Percentiles rank a stretch among this genome's conserved stretches.
Conservation (phyloP, 1,140 invertebrate genomes). For the Drosophila kikkawai region DNA sequence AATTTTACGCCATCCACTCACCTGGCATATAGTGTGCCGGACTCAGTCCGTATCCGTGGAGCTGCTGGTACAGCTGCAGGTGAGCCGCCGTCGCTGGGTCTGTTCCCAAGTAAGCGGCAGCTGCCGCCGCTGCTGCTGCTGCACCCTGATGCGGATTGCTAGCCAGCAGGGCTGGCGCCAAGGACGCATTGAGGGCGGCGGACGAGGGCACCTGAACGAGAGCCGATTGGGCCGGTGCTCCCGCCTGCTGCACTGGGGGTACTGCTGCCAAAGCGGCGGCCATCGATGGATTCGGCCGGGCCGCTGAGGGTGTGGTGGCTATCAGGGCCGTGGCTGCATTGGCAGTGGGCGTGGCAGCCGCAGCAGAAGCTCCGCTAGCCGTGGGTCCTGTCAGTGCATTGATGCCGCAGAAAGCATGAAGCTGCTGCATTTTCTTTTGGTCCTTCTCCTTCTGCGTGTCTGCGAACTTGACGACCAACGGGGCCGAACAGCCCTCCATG, state of each 20-base stretch:
- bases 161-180: constrained; percentile 52
- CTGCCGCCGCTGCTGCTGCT: constrained; percentile 20
- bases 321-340: constrained; percentile 68
- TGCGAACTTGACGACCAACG: constrained; percentile 99
- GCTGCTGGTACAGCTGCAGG: constrained; percentile 91
- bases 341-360: constrained; percentile 58
- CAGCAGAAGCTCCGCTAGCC: constrained; percentile 62
- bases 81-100: constrained; percentile 76
- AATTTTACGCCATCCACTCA: constrained; percentile 54
- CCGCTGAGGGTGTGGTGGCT: constrained; percentile 53
- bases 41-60: constrained; percentile 91
- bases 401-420: constrained; percentile 92
- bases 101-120: constrained; percentile 55
- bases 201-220: constrained; percentile 59
- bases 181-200: constrained; percentile 46
- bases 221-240: constrained; percentile 43
- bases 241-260: constrained; percentile 53
- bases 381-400: constrained; percentile 83
- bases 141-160: constrained; percentile 48
- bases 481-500: constrained; percentile 99
- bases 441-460: constrained; percentile 99
- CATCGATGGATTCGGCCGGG: constrained; percentile 66
- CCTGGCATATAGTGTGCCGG: constrained; percentile 89
- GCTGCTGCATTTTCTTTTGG: constrained; percentile 96
- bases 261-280: constrained; percentile 67